These are phyloP conservation scores for Chrysomallon squamiferum DNA, from an alignment of 1,140 invertebrate genomes.

Conservation along the genomic window DNA sequence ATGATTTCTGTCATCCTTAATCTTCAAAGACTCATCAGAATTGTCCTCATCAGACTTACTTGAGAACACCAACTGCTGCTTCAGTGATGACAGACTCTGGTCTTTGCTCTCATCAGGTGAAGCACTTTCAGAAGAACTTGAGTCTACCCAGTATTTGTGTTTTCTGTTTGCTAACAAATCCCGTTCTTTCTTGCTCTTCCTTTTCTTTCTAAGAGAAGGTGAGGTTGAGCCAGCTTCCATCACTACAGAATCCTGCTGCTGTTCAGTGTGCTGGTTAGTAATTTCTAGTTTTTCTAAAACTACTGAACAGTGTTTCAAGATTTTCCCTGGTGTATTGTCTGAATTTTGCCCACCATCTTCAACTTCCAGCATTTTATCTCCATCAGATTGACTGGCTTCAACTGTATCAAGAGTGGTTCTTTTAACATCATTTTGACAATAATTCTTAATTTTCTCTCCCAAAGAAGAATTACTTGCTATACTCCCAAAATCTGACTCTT, in stretches of 20 bases:
- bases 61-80: slow-evolving; percentile 12
- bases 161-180: slow-evolving; percentile 18
- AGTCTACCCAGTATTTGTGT: slow-evolving; percentile 25
- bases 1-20: too few species aligned
- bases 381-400: neutral
- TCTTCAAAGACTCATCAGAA: neutral
- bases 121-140: slow-evolving; percentile 25
- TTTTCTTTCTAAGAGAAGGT: slow-evolving; percentile 17
- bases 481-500: slow-evolving; percentile 28
- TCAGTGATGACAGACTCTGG: slow-evolving; percentile 7
- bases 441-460: slow-evolving; percentile 26
- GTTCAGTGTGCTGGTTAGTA: neutral
- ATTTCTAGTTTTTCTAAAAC: slow-evolving; percentile 1
- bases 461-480: slow-evolving; percentile 26
- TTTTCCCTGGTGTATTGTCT: neutral
- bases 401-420: neutral
- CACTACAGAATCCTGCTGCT: neutral
- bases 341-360: neutral
- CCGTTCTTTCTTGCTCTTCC: slow-evolving; percentile 36
- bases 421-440: slow-evolving; percentile 12
- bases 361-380: neutral
- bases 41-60: slow-evolving; percentile 3
- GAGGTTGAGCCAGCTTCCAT: neutral
- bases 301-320: slow-evolving; percentile 3
- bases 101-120: slow-evolving; percentile 15